phyloP scores from a whole-genome alignment of 2,113 vertebrate species.

The Bucco capensis region DNA sequence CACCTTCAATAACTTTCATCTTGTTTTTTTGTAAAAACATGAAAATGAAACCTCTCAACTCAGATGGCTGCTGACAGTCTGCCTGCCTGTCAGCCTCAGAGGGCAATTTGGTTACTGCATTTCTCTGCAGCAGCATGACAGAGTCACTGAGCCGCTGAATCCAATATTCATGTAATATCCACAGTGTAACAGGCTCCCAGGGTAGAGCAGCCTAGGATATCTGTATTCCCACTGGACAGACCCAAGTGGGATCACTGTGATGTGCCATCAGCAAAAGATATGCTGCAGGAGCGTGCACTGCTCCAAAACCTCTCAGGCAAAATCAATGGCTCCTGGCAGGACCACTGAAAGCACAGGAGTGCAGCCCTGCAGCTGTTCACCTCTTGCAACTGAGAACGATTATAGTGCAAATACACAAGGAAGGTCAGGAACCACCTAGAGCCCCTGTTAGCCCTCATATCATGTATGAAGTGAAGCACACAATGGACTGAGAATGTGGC shows the following conservation, averaged over 20 bases:
- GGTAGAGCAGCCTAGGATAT: background rate
- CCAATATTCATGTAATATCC: background rate
- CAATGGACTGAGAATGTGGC: background rate
- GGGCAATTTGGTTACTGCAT: background rate
- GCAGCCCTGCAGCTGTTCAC: background rate
- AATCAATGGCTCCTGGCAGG: background rate
- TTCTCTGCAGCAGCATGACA: background rate
- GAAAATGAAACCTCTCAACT: background rate
- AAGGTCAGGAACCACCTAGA: background rate
- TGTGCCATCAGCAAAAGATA: background rate
- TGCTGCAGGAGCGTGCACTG: background rate
- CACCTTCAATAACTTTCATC: background rate
- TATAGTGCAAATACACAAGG: background rate
- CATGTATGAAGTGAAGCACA: background rate
- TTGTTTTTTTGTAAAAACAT: background rate
- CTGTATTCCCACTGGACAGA: background rate
- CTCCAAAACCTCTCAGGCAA: background rate
- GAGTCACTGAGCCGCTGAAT: background rate
- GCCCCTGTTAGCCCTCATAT: background rate
- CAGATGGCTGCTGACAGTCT: background rate
- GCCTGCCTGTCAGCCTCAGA: background rate
- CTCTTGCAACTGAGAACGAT: background rate
- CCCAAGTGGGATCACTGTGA: background rate
- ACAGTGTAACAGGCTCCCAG: background rate
- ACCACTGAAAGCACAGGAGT: background rate